A percentile compares a stretch with the other conserved stretches of the same genome.
phyloP scores from a whole-genome alignment of 1,140 invertebrate genomes.

The Charaxes varanes region DNA sequence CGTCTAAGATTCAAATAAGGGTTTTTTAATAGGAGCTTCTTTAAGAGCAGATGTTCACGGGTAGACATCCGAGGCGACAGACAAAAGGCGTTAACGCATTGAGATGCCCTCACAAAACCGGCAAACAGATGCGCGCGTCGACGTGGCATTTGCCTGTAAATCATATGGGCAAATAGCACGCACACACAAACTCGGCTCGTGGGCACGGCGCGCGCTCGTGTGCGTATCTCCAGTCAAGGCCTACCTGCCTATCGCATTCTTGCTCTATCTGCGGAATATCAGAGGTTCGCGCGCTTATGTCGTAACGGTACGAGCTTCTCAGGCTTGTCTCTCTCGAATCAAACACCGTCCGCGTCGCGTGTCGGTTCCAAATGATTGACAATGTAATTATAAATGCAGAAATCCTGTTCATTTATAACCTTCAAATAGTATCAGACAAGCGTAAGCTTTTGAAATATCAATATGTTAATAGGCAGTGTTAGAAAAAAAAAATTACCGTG shows the following conservation, averaged over 20 bases:
- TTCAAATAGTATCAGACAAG: constrained; percentile 22
- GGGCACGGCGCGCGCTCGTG: constrained; percentile 29
- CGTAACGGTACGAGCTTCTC: constrained; percentile 50
- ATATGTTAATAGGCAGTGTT: constrained; percentile 2
- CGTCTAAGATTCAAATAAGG: constrained; percentile 16
- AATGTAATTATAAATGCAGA: constrained; percentile 40
- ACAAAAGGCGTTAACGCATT: constrained; percentile 64
- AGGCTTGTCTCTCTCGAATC: constrained; percentile 31
- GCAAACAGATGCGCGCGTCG: constrained; percentile 57
- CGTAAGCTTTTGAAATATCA: constrained; percentile 3
- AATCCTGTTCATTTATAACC: constrained; percentile 34
- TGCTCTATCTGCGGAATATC: constrained; percentile 61
- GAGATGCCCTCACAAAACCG: constrained; percentile 53
- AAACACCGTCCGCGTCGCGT: too few species aligned
- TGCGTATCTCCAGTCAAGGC: constrained; percentile 43
- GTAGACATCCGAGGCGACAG: constrained; percentile 39
- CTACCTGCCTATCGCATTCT: constrained; percentile 64
- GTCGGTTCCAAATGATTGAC: constrained; percentile 23
- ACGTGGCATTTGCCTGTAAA: constrained; percentile 66
- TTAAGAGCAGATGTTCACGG: constrained; percentile 59
- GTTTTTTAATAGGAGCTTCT: constrained; percentile 34
- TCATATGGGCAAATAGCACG: constrained; percentile 62
- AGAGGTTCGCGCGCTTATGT: constrained; percentile 43
- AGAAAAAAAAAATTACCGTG: not conserved
- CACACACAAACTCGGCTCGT: constrained; percentile 28